Conservation (phyloP, 2,888 invertebrate species). For the Lycia hirtaria region DNA sequence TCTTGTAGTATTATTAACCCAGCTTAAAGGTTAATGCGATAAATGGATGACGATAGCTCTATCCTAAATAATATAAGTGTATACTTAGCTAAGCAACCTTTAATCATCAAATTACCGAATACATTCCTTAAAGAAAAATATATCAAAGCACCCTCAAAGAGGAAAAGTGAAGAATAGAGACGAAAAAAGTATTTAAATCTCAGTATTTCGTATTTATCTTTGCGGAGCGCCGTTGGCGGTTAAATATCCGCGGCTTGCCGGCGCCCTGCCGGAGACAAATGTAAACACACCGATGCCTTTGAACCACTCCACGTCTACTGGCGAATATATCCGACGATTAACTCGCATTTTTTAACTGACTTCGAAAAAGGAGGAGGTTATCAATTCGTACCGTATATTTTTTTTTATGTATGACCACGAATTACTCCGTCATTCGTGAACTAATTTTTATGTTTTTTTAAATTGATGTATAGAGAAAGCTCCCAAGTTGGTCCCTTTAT, state of each 20-base stretch:
- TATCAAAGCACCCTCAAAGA: slow-evolving; percentile 50
- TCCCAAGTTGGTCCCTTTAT: too few relatives aligned
- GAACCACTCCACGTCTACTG: slow-evolving; percentile 60
- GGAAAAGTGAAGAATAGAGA: slow-evolving; percentile 61
- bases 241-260: slow-evolving; percentile 74
- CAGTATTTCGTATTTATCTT: slow-evolving; percentile 76
- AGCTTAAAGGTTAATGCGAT: too few relatives aligned
- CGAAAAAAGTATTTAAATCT: slow-evolving; percentile 78
- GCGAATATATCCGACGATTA: slow-evolving; percentile 25
- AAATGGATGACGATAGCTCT: not conserved
- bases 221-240: slow-evolving; percentile 70
- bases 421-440: too few relatives aligned
- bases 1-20: too few relatives aligned
- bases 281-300: slow-evolving; percentile 76
- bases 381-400: too few relatives aligned
- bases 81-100: slow-evolving; percentile 29
- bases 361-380: too few relatives aligned
- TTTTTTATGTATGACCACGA: too few relatives aligned
- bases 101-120: slow-evolving; percentile 42
- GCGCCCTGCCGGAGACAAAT: slow-evolving; percentile 69
- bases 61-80: slow-evolving; percentile 22
- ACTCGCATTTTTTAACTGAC: slow-evolving; percentile 32
- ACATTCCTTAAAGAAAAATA: slow-evolving; percentile 41
- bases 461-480: too few relatives aligned
- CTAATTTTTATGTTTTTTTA: too few relatives aligned